A percentile compares a stretch with the other conserved stretches of the same genome.
Conservation (phyloP, 2,888 invertebrate species). For the Xylota sylvarum region DNA sequence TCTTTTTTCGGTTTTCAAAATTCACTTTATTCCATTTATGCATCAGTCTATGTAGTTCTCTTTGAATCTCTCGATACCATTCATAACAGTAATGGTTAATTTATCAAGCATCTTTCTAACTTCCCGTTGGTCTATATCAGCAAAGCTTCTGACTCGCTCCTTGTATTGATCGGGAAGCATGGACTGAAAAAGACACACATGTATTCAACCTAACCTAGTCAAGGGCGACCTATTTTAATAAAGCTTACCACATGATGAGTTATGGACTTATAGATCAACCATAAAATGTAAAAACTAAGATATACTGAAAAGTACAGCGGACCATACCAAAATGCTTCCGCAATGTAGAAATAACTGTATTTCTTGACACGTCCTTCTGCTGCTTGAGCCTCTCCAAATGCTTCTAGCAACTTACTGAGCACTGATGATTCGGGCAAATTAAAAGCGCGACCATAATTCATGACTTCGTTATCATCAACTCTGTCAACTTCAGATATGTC, state of each 20-base stretch:
- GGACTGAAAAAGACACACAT: slow-evolving; percentile 59
- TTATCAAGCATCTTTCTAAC: slow-evolving; percentile 53
- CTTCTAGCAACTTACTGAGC: slow-evolving; percentile 23
- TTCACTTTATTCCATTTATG: slow-evolving; percentile 37
- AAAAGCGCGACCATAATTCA: slow-evolving; percentile 34
- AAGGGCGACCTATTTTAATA: background rate
- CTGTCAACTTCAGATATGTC: background rate
- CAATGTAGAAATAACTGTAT: slow-evolving; percentile 68
- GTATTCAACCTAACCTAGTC: slow-evolving; percentile 11
- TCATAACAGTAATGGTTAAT: slow-evolving; percentile 43
- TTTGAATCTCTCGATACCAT: slow-evolving; percentile 41
- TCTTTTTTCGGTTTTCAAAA: slow-evolving; percentile 20
- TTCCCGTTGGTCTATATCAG: slow-evolving; percentile 27
- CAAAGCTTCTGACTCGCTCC: slow-evolving; percentile 43
- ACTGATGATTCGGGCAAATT: slow-evolving; percentile 5
- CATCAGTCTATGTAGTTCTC: slow-evolving; percentile 49
- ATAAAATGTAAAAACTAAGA: slow-evolving; percentile 55
- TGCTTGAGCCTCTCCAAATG: slow-evolving; percentile 40
- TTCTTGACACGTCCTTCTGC: slow-evolving; percentile 41
- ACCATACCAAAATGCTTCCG: slow-evolving; percentile 42
- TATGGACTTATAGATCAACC: slow-evolving; percentile 58
- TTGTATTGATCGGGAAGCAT: slow-evolving; percentile 50
- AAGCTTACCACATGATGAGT: slow-evolving; percentile 57
- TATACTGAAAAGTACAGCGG: slow-evolving; percentile 64
- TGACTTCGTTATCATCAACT: slow-evolving; percentile 6